Percentiles rank a stretch among this genome's conserved stretches.
Evolutionary conservation across 2,113 vertebrate genomes (phyloP).

Genomic region (Oryzias curvinotus): DNA sequence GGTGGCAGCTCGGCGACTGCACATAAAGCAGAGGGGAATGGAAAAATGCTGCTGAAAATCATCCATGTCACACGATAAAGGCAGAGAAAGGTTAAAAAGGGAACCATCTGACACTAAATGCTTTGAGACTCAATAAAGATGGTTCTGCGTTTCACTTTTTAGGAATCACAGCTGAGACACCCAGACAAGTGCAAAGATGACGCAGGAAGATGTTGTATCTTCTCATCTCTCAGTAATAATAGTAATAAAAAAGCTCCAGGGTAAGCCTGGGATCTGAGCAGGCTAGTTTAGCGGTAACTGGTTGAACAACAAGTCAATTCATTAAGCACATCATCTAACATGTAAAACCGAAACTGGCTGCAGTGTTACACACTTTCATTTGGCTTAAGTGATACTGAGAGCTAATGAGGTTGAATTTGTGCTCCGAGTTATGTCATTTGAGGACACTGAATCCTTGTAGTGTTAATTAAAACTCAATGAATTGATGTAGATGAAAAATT

Average conservation of each 20-base stretch:
- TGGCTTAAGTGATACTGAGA: conserved; percentile 59
- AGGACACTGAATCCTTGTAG: conserved; percentile 74
- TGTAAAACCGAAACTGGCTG: conserved; percentile 39
- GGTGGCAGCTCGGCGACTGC: conserved; percentile 39
- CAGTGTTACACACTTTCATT: conserved; percentile 44
- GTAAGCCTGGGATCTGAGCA: conserved; percentile 21
- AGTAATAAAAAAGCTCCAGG: conserved; percentile 36
- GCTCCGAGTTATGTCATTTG: conserved; percentile 69
- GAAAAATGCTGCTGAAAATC: conserved; percentile 32
- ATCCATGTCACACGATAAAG: conserved; percentile 31
- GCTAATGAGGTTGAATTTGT: conserved; percentile 73
- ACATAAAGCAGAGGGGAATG: conserved; percentile 30
- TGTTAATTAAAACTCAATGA: conserved; percentile 74
- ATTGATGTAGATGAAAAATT: conserved; percentile 67
- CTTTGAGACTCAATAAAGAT: conserved; percentile 34
- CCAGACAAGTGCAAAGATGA: conserved; percentile 14
- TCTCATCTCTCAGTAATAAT: conserved; percentile 30
- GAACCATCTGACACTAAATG: conserved; percentile 7
- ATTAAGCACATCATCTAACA: conserved; percentile 53
- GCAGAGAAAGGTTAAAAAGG: conserved; percentile 10
- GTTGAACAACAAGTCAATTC: conserved; percentile 58
- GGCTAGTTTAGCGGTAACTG: conserved; percentile 53
- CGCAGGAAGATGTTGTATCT: conserved; percentile 11
- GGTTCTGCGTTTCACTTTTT: conserved; percentile 27
- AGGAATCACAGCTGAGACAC: conserved; percentile 25